Evolutionary conservation across 2,888 invertebrate genomes (phyloP).

Genomic region (Cordilura impudica): DNA sequence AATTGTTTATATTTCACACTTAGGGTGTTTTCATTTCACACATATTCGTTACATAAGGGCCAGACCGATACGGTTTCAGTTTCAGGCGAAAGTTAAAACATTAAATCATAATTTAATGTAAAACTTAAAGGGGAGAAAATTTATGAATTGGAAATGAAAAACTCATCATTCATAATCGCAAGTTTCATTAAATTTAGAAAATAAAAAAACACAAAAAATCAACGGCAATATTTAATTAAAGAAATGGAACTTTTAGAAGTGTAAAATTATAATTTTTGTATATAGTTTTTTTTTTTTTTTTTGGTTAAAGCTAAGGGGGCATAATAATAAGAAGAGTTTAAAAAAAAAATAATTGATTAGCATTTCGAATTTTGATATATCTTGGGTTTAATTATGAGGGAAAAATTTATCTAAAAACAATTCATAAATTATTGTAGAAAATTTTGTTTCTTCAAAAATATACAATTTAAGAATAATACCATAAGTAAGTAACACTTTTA

Average conservation of each 20-base stretch:
- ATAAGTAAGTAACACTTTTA: too few relatives aligned
- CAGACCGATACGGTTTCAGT: too few relatives aligned
- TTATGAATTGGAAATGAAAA: conserved; percentile 11
- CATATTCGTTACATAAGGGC: too few relatives aligned
- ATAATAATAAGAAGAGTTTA: background rate
- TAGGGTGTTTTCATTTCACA: too few relatives aligned
- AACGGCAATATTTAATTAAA: background rate
- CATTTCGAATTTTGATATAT: conserved; percentile 16
- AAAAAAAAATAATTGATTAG: conserved; percentile 22
- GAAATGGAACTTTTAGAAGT: conserved; percentile 1
- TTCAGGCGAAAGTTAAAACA: too few relatives aligned
- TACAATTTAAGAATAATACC: too few relatives aligned
- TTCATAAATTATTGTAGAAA: too few relatives aligned
- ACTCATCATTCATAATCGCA: conserved; percentile 13
- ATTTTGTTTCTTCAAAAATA: too few relatives aligned
- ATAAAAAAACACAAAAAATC: background rate
- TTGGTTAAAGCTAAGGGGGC: background rate
- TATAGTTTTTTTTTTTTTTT: background rate
- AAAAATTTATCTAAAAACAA: too few relatives aligned
- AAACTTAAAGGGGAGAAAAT: conserved; percentile 6
- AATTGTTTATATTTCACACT: too few relatives aligned
- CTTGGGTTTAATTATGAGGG: too few relatives aligned
- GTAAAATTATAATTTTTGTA: background rate
- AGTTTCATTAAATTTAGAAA: conserved; percentile 10
- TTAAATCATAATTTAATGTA: too few relatives aligned